phyloP scores from a whole-genome alignment of 53 echinoderm and acorn worm species.

The Holothuria scabra region DNA sequence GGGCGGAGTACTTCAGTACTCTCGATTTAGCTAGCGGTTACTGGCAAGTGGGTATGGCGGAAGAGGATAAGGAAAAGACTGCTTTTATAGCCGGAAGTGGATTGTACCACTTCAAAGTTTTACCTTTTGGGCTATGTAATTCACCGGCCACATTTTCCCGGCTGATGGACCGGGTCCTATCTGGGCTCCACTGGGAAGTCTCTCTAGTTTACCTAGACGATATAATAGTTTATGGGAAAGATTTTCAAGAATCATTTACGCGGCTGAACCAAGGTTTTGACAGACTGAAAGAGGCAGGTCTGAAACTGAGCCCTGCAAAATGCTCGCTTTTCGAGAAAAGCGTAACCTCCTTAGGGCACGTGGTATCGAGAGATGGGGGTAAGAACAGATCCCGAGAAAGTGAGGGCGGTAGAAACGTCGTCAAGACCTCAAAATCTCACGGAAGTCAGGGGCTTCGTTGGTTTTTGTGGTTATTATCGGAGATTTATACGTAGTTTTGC shows the following conservation, averaged over 20 bases:
- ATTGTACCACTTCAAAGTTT: conserved; percentile 41
- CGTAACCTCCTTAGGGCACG: conserved; percentile 47
- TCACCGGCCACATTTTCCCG: conserved; percentile 49
- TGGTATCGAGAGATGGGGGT: conserved; percentile 47
- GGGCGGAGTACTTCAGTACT: conserved; percentile 14
- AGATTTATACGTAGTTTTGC: conserved; percentile 45
- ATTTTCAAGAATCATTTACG: conserved; percentile 25
- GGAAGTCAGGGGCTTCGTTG: conserved; percentile 48
- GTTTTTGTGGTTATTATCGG: conserved; percentile 23
- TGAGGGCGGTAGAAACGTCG: conserved; percentile 35
- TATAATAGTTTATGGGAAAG: conserved; percentile 53
- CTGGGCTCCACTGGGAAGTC: conserved; percentile 49
- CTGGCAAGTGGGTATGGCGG: conserved; percentile 53
- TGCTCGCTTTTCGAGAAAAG: conserved; percentile 52
- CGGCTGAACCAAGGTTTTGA: conserved; percentile 28
- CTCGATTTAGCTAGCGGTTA: conserved; percentile 34
- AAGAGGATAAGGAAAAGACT: conserved; percentile 50
- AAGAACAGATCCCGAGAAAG: conserved; percentile 45
- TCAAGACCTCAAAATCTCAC: conserved; percentile 35
- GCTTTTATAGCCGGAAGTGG: conserved; percentile 41
- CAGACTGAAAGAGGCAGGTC: conserved; percentile 23
- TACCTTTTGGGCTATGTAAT: conserved; percentile 50
- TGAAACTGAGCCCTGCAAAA: conserved; percentile 58
- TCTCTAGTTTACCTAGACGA: conserved; percentile 50
- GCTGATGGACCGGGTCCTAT: conserved; percentile 41